Evolutionary conservation across 2,888 invertebrate species (phyloP).

Genomic region (Exocentrus adspersus): DNA sequence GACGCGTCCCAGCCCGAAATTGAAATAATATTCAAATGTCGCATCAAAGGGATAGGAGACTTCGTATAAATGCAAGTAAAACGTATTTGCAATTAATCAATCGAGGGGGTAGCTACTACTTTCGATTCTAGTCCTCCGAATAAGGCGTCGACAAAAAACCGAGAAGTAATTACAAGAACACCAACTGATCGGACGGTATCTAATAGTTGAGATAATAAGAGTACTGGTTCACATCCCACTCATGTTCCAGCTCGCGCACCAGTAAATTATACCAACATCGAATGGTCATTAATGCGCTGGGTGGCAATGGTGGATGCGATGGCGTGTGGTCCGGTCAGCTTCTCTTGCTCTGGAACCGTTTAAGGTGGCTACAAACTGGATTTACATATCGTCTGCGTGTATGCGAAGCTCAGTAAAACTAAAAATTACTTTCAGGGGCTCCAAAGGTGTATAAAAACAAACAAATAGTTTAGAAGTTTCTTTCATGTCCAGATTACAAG

Average conservation of each 20-base stretch:
- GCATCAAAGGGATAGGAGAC: constrained; percentile 22
- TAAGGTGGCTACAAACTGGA: too few species aligned
- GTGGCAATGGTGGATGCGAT: constrained; percentile 52
- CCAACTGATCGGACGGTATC: constrained; percentile 51
- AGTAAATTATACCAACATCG: constrained; percentile 64
- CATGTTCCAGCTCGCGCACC: constrained; percentile 52
- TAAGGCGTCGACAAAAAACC: constrained; percentile 20
- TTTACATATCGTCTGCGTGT: too few species aligned
- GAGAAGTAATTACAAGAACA: constrained; percentile 40
- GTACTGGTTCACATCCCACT: constrained; percentile 57
- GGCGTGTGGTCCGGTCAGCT: constrained; percentile 50
- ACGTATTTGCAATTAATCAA: too few species aligned
- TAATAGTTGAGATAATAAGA: constrained; percentile 61
- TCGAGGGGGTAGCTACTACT: too few species aligned
- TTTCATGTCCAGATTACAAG: too few species aligned
- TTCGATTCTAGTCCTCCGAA: constrained; percentile 19
- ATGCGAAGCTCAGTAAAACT: too few species aligned
- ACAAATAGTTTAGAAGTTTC: too few species aligned
- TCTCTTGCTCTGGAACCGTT: too few species aligned
- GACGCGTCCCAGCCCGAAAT: constrained; percentile 44
- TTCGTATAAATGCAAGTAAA: too few species aligned
- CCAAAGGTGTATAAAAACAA: too few species aligned
- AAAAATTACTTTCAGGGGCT: too few species aligned
- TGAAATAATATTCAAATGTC: constrained; percentile 52
- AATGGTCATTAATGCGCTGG: constrained; percentile 63